Percentiles rank a stretch among this genome's conserved stretches.
phyloP scores from a whole-genome alignment of 2,797 vertebrate species.

The Helostoma temminkii region DNA sequence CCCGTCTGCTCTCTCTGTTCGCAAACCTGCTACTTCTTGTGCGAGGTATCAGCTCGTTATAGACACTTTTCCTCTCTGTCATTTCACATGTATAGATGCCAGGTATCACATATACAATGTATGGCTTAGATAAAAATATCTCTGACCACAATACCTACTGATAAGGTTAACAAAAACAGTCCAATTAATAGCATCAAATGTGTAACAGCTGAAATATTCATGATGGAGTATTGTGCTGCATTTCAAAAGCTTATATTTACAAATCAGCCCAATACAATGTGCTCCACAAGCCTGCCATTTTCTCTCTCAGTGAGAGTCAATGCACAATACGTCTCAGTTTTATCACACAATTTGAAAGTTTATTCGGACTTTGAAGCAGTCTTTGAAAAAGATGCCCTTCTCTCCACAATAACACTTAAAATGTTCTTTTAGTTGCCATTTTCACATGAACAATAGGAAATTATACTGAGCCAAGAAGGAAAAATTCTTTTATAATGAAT shows the following conservation, averaged over 20 bases:
- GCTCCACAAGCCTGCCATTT: conserved; percentile 71
- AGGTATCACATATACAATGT: conserved; percentile 21
- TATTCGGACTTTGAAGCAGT: conserved; percentile 83
- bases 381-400: conserved; percentile 64
- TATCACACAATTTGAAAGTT: conserved; percentile 82
- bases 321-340: conserved; percentile 77
- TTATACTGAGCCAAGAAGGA: conserved; percentile 80
- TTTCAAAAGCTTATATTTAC: conserved; percentile 82
- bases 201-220: conserved; percentile 68
- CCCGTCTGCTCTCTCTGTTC: conserved; percentile 45
- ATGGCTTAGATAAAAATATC: conserved; percentile 25
- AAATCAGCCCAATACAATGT: conserved; percentile 80
- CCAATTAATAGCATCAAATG: conserved; percentile 58
- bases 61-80: conserved; percentile 18
- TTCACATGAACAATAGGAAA: conserved; percentile 92
- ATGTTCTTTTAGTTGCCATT: conserved; percentile 82
- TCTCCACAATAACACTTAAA: conserved; percentile 82
- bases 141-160: conserved; percentile 64
- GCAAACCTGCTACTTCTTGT: conserved; percentile 18
- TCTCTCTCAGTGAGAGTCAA: conserved; percentile 73
- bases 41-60: conserved; percentile 3
- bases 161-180: conserved; percentile 76
- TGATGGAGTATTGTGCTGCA: conserved; percentile 68
- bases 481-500: conserved; percentile 91
- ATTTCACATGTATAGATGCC: conserved; percentile 50